Evolutionary conservation across 2,113 vertebrate species (phyloP), one percentile per base, ranked within the genome.

Genomic region (Dromaius novaehollandiae): DNA sequence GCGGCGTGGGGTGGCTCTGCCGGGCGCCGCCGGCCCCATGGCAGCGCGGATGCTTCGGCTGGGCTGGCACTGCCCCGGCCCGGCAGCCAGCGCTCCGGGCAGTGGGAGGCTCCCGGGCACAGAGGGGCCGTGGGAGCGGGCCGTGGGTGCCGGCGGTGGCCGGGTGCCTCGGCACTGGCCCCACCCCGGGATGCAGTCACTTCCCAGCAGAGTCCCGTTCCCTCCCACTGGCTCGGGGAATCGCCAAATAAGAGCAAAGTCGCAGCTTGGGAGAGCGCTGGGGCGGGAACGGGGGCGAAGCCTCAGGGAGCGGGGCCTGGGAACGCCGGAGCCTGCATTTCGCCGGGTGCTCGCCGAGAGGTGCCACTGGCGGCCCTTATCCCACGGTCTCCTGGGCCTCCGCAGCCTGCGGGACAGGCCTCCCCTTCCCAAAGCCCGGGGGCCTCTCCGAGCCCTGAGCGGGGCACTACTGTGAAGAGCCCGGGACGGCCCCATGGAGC

Each of bases 221-320:
- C 96, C 96, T 95, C 96, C 97, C 94, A 93, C 94, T 4, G 5
- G 68, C 91, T 94, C 90, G 0, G 73, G 94, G 93, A 97, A 97
- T 97, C 28, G 1, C 97, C 97, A 97, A 97, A 97, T 97, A 97
- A 95, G 96, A 96, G 88, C 94, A 97, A 97, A 97, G 90, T 90
- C 81, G 75, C 40, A 0, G 64, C 80, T 6, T 1, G 64, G 32
- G 58, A 93, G 78, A 90, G 68, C 55, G 80, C 60, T 2, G 40
- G 95, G 96, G 96, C 80, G 92, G 96, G 95, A 94, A 88, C 95
- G 78, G 6, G 78, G 87, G 51, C 24, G 88, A 93, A 96, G 77
- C 76, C 34, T 86, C 88, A 1, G 25, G 88, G 86, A 96, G 92
- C 25, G 0, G 6, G 82, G 82, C 58, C 90, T 88, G 69, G 68